These are phyloP conservation scores for Malthinus flaveolus DNA, from an alignment of 2,888 invertebrate species.

Conservation along the genomic window DNA sequence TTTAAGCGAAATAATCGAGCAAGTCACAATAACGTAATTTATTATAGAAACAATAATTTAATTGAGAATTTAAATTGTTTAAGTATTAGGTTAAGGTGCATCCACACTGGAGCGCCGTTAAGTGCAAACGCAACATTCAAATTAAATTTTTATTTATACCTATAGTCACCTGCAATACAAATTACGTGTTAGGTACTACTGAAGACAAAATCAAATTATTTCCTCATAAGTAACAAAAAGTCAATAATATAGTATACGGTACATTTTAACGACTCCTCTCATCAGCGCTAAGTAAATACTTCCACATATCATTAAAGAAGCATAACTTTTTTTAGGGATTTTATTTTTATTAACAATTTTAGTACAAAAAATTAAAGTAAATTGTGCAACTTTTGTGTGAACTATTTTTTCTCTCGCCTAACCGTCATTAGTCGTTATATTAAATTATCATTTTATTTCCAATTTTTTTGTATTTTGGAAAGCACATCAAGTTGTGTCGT, in stretches of 20 bases:
- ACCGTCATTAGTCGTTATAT: constrained; percentile 19
- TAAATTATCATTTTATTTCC: constrained; percentile 13
- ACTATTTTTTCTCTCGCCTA: constrained; percentile 9
- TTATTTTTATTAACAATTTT: constrained; percentile 11
- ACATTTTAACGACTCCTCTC: constrained; percentile 21
- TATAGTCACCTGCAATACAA: too few species aligned
- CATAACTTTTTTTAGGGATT: not conserved
- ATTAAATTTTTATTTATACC: too few species aligned
- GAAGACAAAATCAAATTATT: too few species aligned
- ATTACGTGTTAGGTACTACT: too few species aligned
- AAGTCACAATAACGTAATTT: too few species aligned
- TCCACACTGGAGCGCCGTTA: too few species aligned
- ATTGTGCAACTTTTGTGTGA: constrained; percentile 22
- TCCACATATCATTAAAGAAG: not conserved
- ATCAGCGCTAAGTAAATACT: constrained; percentile 14
- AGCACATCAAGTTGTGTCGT: constrained; percentile 2
- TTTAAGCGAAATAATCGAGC: too few species aligned
- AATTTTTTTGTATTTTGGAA: constrained; percentile 2
- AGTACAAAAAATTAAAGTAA: constrained; percentile 18
- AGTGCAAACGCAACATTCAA: too few species aligned
- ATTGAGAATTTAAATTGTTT: too few species aligned
- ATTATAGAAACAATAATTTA: too few species aligned
- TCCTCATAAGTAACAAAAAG: too few species aligned
- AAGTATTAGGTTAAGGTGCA: too few species aligned
- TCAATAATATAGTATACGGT: not conserved